Base-by-base conservation (phyloP, 1,140 invertebrate species). In the Sycophila sp. region DNA sequence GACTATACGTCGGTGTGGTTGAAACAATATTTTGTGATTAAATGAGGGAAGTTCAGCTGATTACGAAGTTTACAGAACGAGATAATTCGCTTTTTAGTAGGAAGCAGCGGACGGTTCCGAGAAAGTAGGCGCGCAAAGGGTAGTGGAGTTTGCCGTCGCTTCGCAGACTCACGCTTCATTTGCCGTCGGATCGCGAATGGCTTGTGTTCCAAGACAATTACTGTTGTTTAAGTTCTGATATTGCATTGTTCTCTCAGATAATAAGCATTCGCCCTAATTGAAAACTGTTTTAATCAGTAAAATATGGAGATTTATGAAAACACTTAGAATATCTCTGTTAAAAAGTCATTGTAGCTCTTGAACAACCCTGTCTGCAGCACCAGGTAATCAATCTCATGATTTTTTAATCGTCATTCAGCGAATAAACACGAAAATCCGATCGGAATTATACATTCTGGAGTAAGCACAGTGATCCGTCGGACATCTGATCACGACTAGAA, bases 251-350 rank as follows among this genome's bases (percentile, higher is more conserved):
- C n/a, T n/a, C n/a, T n/a, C n/a, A n/a, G n/a, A n/a, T n/a, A n/a
- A n/a, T n/a, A n/a, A n/a, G n/a, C n/a, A n/a, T n/a, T n/a, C n/a
- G n/a, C n/a, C n/a, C n/a, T n/a, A n/a, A n/a, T 28, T 4, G 22
- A 53, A 53, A 53, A n/a, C 6, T 38, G 6, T 38, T 38, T 42
- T 4, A 1, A 5, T 19, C 30, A 13, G 22, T 11, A 5, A 32
- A 15, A 13, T 19, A 78, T 76, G 73, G 71, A 80, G 59, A 78
- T 78, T 32, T 77, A 78, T 60, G 75, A 81, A 24, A 77, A 77
- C 24, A 74, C 73, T 64, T 75, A 71, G 17, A 42, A 42, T 5
- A 42, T 7, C 10, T 49, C n/a, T n/a, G n/a, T n/a, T n/a, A n/a
- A n/a, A n/a, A n/a, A n/a, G n/a, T n/a, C n/a, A n/a, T n/a, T n/a